A percentile compares a stretch with the other conserved stretches of the same genome.
phyloP scores from a whole-genome alignment of 2,113 vertebrate species.

The Nesoenas mayeri region DNA sequence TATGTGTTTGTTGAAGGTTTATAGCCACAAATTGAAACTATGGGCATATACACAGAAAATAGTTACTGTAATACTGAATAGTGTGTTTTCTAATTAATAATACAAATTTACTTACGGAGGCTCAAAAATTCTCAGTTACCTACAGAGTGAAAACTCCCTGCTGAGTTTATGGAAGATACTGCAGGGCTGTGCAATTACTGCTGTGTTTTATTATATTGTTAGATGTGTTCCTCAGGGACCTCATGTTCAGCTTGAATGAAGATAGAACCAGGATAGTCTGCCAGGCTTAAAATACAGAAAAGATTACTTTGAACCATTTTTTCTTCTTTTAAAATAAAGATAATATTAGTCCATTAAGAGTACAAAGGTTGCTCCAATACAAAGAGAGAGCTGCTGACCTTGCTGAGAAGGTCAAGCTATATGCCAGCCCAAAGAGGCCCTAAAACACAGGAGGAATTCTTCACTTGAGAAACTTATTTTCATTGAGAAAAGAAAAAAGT shows the following conservation, averaged over 20 bases:
- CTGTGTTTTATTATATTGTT: not conserved
- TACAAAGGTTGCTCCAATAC: not conserved
- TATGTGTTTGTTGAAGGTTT: not conserved
- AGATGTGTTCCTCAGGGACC: not conserved
- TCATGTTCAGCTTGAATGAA: not conserved
- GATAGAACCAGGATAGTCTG: not conserved
- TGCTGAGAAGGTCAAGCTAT: not conserved
- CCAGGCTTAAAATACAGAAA: not conserved
- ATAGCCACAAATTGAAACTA: not conserved
- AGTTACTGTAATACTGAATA: not conserved
- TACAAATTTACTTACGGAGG: not conserved
- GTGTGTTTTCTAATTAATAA: not conserved
- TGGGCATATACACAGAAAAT: not conserved
- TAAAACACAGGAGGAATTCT: not conserved
- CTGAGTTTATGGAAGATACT: not conserved
- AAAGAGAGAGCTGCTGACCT: not conserved
- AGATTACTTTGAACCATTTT: not conserved
- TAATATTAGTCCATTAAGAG: not conserved
- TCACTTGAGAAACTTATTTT: not conserved
- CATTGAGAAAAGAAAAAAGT: not conserved
- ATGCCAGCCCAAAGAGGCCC: not conserved
- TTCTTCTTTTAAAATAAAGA: not conserved
- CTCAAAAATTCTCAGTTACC: not conserved
- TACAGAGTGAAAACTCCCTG: not conserved
- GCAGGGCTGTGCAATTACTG: not conserved